Evolutionary conservation across 2,888 invertebrate species (phyloP), one percentile per base, ranked within the genome.

Genomic region (Hyposoter dolosus): DNA sequence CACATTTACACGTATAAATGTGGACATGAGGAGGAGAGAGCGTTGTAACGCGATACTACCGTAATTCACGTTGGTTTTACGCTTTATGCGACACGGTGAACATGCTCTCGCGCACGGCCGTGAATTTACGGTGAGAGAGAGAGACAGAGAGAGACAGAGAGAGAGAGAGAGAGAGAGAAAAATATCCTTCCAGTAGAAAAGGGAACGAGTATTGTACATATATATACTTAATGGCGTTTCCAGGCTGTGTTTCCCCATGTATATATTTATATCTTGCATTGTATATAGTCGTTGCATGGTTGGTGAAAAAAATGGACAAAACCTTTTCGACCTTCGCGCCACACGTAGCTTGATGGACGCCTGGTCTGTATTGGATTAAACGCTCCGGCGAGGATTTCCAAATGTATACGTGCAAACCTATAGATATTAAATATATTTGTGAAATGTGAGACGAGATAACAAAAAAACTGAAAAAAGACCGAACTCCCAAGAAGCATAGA

Each of bases 31-130:
- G 87, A 88, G 83, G 86, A 87, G 87, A 89, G 90, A 88, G 91
- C 89, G 89, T 88, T 92, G 94, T 92, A 94, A 94, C 92, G 92
- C 92, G 93, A 94, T 94, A 93, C 93, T 93, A 93, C 92, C 93
- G 93, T 93, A 94, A 94, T 93, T 94, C 94, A 93, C 93, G 93
- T 92, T 93, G 93, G 93, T 92, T 93, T 93, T 92, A 92, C 93
- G 92, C 93, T 94, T 93, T 93, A 94, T 93, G 93, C 93, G 94
- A 93, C 93, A 92, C 92, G 92, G 90, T 89, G 92, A 93, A 93
- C 93, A 93, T 93, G 93, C 93, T 89, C 89, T 90, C 90, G 90
- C 90, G 90, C 87, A 82, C 84, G 90, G 90, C 91, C 90, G 92
- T 92, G 92, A 93, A 93, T 94, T 94, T 93, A 93, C 93, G 92